phyloP scores from a whole-genome alignment of 2,113 vertebrate species.

The Hypanus sabinus region DNA sequence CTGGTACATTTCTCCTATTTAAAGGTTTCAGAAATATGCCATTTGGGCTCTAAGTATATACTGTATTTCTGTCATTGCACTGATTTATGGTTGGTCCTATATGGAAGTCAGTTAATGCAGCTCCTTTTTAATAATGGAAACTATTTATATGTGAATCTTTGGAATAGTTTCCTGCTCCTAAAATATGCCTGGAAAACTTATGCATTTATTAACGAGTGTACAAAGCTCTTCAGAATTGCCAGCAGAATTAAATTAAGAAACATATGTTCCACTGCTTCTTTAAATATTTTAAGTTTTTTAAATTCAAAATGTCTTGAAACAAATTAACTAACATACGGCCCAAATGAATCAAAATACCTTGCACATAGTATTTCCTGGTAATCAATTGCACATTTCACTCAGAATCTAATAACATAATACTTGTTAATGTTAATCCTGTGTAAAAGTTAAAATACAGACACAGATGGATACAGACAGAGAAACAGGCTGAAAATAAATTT shows the following conservation, averaged over 20 bases:
- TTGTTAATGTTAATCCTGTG: not conserved
- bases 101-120: not conserved
- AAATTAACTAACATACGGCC: constrained; percentile 40
- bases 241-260: constrained; percentile 3
- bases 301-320: not conserved
- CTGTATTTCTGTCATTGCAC: not conserved
- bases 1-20: not conserved
- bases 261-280: not conserved
- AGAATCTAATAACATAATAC: constrained; percentile 17
- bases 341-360: constrained; percentile 44
- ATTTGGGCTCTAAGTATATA: not conserved
- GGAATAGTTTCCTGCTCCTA: not conserved
- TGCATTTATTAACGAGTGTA: not conserved
- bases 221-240: not conserved
- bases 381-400: constrained; percentile 41
- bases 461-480: not conserved
- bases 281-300: not conserved
- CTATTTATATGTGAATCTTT: not conserved
- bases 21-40: not conserved
- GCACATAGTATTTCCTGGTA: constrained; percentile 42
- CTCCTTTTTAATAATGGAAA: not conserved
- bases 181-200: not conserved
- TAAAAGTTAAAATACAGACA: not conserved
- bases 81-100: not conserved
- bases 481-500: not conserved